Evolutionary conservation across 2,888 invertebrate species (phyloP).

Genomic region (Cosmia pyralina): DNA sequence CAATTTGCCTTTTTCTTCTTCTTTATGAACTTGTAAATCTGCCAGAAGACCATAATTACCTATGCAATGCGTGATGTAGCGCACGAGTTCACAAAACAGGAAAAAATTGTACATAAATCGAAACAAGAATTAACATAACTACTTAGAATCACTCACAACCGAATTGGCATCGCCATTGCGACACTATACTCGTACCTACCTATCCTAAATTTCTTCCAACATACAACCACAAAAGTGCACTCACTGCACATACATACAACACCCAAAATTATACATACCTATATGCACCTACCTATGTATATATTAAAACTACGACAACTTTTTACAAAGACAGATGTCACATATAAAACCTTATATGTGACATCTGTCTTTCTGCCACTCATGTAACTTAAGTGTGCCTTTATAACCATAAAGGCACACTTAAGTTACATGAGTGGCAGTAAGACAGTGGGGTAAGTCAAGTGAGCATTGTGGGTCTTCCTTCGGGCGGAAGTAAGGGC

Average conservation of each 20-base stretch:
- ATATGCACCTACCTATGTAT: neutral
- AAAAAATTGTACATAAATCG: neutral
- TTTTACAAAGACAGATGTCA: constrained; percentile 45
- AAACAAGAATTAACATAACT: constrained; percentile 5
- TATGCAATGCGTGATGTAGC: constrained; percentile 16
- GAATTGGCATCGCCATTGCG: neutral
- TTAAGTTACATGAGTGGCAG: constrained; percentile 80
- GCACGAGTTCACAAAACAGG: constrained; percentile 9
- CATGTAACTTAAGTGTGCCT: too few relatives aligned
- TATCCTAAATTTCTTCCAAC: neutral
- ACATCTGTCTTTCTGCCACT: constrained; percentile 46
- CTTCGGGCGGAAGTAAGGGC: constrained; percentile 87
- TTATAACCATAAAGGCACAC: constrained; percentile 61
- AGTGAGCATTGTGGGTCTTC: constrained; percentile 86
- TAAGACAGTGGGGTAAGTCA: constrained; percentile 88
- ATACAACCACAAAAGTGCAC: constrained; percentile 13
- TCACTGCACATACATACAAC: neutral
- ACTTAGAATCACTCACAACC: neutral
- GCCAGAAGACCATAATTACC: constrained; percentile 23
- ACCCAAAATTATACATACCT: constrained; percentile 6
- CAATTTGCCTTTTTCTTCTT: constrained; percentile 35
- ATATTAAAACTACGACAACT: neutral
- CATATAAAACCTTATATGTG: constrained; percentile 44
- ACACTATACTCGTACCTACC: neutral
- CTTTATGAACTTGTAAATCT: constrained; percentile 19